Conservation (phyloP, 2,888 invertebrate genomes). For the Chaetoderma sp. region DNA sequence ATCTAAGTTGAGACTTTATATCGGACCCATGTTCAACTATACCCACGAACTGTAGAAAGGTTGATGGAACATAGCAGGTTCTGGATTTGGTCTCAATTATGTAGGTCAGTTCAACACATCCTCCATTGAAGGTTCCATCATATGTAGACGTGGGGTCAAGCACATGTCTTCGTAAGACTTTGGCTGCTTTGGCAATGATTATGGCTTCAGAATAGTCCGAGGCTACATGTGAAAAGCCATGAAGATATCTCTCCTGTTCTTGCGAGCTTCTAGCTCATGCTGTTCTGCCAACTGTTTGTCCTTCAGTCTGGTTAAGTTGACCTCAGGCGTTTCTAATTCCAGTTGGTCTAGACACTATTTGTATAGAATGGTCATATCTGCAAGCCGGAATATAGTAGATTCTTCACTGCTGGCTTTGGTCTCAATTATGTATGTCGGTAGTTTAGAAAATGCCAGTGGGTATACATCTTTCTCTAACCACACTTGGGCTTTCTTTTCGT, state of each 20-base stretch:
- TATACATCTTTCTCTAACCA: no score
- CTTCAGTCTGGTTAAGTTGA: conserved; percentile 27
- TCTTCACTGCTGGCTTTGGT: conserved; percentile 17
- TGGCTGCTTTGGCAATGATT: conserved; percentile 36
- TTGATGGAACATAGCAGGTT: not conserved
- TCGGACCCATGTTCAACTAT: no score
- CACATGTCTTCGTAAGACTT: conserved; percentile 38
- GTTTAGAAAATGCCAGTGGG: conserved; percentile 33
- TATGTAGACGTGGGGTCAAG: conserved; percentile 24
- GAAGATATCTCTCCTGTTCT: conserved; percentile 32
- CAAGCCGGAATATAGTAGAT: conserved; percentile 30
- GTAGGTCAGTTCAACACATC: conserved; percentile 26
- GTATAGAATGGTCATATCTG: conserved; percentile 33
- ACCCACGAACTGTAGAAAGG: not conserved
- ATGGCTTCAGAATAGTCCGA: conserved; percentile 37
- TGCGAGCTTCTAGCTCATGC: conserved; percentile 31
- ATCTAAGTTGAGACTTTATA: no score
- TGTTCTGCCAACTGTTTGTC: conserved; percentile 24
- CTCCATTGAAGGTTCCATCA: conserved; percentile 27
- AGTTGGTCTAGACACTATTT: conserved; percentile 29
- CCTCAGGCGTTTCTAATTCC: conserved; percentile 15
- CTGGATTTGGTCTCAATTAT: not conserved
- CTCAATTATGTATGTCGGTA: conserved; percentile 35
- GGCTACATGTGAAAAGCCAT: conserved; percentile 33
- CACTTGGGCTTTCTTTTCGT: no score